These are phyloP conservation scores for Arvicola amphibius DNA, from an alignment of 2,797 vertebrate genomes.

Conservation along the genomic window DNA sequence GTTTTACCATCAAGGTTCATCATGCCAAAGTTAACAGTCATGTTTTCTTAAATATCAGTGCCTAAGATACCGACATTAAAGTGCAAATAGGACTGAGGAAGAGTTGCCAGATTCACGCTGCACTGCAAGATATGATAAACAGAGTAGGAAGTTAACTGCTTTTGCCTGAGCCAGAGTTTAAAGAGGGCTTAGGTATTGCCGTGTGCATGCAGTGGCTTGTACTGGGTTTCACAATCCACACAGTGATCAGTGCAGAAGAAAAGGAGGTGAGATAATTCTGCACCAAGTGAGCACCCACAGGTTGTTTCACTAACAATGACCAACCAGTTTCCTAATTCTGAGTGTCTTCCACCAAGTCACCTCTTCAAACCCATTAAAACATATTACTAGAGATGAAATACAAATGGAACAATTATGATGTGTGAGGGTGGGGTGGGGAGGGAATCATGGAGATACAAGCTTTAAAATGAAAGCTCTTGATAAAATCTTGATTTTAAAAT, in stretches of 20 bases:
- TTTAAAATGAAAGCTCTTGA: conserved; percentile 56
- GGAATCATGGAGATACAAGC: background rate
- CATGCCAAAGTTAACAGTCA: background rate
- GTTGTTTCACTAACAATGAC: background rate
- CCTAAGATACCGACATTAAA: background rate
- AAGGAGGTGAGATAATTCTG: background rate
- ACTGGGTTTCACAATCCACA: background rate
- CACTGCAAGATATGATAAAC: background rate
- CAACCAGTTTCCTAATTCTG: background rate
- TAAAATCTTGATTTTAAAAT: conserved; percentile 35
- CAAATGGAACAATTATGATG: background rate
- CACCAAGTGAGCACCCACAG: background rate
- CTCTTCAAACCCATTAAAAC: background rate
- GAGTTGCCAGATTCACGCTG: background rate
- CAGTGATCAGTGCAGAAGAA: background rate
- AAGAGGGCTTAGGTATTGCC: background rate
- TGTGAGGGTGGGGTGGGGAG: background rate
- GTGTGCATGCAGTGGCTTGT: background rate
- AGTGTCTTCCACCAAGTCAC: background rate
- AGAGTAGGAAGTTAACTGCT: background rate
- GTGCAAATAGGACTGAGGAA: background rate
- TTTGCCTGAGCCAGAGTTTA: background rate
- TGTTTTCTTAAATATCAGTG: conserved; percentile 13
- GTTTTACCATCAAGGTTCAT: background rate
- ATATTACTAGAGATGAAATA: background rate